These are phyloP conservation scores for Lithophane ornitopus DNA, from an alignment of 2,888 invertebrate genomes.

Conservation along the genomic window DNA sequence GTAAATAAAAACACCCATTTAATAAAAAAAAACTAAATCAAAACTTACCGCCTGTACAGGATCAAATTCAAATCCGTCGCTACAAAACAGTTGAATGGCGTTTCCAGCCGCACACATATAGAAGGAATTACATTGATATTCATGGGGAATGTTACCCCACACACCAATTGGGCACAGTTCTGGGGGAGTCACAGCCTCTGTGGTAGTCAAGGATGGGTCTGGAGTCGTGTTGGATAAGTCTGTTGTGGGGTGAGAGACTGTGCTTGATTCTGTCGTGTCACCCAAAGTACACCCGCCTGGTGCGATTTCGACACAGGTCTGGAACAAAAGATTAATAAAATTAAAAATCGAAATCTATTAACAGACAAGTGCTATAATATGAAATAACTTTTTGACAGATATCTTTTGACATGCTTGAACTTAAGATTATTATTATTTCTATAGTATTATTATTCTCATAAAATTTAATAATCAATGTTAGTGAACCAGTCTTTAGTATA, in stretches of 20 bases:
- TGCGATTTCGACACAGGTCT: conserved; percentile 48
- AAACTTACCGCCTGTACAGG: conserved; percentile 53
- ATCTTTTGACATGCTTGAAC: no score
- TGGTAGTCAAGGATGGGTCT: conserved; percentile 6
- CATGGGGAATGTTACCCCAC: conserved; percentile 74
- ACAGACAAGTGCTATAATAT: no score
- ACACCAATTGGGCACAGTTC: conserved; percentile 68
- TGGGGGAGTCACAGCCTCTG: conserved; percentile 32
- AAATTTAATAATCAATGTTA: no score
- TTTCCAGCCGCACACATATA: conserved; percentile 75
- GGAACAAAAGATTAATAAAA: neutral
- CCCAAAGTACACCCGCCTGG: conserved; percentile 53
- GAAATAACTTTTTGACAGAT: no score
- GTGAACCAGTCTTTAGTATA: no score
- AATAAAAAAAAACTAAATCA: neutral
- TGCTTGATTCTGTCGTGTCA: neutral
- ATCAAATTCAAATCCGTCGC: conserved; percentile 73
- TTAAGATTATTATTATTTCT: no score
- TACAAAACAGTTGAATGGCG: conserved; percentile 69
- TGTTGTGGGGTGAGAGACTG: conserved; percentile 2
- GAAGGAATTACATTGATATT: conserved; percentile 72
- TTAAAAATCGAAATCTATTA: neutral
- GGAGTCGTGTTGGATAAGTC: conserved; percentile 10
- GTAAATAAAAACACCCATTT: no score
- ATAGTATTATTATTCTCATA: no score